Evolutionary conservation across 2,113 vertebrate genomes (phyloP).

Genomic region (Dasypus novemcinctus): DNA sequence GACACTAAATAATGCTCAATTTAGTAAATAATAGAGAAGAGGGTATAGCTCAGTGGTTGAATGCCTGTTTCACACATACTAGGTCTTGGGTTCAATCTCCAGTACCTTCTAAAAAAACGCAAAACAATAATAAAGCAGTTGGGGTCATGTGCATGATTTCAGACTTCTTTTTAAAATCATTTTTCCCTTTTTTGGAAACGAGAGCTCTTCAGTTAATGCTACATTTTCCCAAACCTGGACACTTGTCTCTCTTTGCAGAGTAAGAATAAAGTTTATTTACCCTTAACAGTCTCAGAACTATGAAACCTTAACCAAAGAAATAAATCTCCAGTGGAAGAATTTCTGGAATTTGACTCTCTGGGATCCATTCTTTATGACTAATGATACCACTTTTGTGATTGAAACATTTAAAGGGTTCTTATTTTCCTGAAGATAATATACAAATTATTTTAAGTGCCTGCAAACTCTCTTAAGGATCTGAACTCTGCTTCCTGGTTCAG

Average conservation of each 20-base stretch:
- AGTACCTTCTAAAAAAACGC: too few species aligned
- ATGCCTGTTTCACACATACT: too few species aligned
- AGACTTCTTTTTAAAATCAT: neutral
- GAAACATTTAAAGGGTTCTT: constrained; percentile 24
- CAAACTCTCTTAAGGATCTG: neutral
- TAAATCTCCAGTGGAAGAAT: constrained; percentile 50
- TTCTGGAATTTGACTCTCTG: constrained; percentile 55
- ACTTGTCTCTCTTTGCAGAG: constrained; percentile 18
- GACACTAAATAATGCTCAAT: neutral
- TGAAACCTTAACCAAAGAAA: constrained; percentile 56
- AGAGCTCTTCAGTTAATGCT: constrained; percentile 34
- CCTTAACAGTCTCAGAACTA: neutral
- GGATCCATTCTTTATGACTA: neutral
- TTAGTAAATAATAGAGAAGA: neutral
- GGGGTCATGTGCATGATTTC: neutral
- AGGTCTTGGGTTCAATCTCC: too few species aligned
- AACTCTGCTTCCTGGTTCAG: neutral
- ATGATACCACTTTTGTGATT: neutral
- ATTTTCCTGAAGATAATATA: constrained; percentile 12
- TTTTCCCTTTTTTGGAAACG: neutral
- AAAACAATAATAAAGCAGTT: neutral
- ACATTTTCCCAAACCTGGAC: neutral
- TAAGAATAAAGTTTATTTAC: constrained; percentile 30
- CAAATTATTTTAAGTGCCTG: constrained; percentile 14
- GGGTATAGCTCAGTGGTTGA: too few species aligned